Evolutionary conservation across 2,113 vertebrate genomes (phyloP).

Genomic region (rat (Rattus norvegicus)): GRCr8 NC_086033.1:11056501-11057000

Average conservation of each 20-base stretch:
- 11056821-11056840: background rate
- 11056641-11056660: background rate
- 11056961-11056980: background rate
- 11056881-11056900: background rate
- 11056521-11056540: background rate
- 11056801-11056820: background rate
- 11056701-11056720: background rate
- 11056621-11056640: background rate
- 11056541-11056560: background rate
- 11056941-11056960: background rate
- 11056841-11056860: background rate
- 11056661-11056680: background rate
- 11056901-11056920: background rate
- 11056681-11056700: background rate
- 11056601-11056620: background rate
- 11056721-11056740: background rate
- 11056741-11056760: background rate
- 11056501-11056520: background rate
- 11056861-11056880: too few relatives aligned
- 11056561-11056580: background rate
- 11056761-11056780: background rate
- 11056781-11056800: slow-evolving; percentile 13
- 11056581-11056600: background rate
- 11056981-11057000: background rate
- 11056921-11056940: background rate